Evolutionary conservation across 2,113 vertebrate genomes (phyloP).

Genomic region (Columba livia): DNA sequence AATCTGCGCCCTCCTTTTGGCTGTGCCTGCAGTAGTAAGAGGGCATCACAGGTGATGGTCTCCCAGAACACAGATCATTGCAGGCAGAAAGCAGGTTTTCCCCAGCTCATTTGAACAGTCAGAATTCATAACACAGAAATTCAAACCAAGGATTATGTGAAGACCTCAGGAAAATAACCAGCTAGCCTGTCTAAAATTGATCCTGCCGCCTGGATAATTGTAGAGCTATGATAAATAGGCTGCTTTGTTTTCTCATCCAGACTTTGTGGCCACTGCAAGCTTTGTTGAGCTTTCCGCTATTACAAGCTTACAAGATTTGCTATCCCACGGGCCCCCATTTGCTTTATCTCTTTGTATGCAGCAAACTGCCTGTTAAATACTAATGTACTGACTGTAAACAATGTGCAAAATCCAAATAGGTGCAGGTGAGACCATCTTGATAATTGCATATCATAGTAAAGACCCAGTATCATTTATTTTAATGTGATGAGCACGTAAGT

Average conservation of each 20-base stretch:
- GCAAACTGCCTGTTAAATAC: neutral
- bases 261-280: neutral
- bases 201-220: neutral
- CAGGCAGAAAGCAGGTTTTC: neutral
- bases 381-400: neutral
- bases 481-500: neutral
- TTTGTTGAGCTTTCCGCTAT: neutral
- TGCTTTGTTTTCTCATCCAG: constrained; percentile 3
- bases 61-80: neutral
- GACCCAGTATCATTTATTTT: neutral
- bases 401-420: neutral
- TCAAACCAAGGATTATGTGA: neutral
- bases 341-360: neutral
- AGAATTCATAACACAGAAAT: neutral
- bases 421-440: neutral
- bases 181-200: constrained; percentile 13
- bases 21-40: neutral
- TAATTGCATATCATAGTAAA: neutral
- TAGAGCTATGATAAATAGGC: neutral
- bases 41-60: neutral
- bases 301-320: neutral
- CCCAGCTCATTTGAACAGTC: neutral
- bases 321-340: neutral
- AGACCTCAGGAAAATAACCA: constrained; percentile 37
- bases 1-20: neutral